Base-by-base conservation (phyloP, 2,888 invertebrate genomes). In the Cryptophagus acutangulus region DNA sequence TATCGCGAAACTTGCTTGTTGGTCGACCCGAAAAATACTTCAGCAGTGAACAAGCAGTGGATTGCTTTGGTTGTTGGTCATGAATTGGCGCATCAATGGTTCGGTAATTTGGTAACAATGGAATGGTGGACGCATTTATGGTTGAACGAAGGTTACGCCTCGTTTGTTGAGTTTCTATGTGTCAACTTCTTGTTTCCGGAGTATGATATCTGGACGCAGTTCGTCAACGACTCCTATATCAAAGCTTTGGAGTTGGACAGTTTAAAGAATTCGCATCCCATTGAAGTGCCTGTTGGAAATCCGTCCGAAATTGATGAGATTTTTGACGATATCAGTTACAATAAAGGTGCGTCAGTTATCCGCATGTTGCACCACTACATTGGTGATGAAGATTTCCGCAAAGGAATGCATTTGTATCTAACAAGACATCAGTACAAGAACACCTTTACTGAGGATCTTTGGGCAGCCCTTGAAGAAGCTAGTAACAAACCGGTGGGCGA, bases 41-140 rank as follows among this genome's bases (percentile, higher is more conserved):
- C 94, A 1, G 80, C 90, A 2, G 81, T 81, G 40, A 77, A 84
- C 36, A 83, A 87, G 54, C 90, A 92, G 63, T 84, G 82, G 71
- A 87, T 94, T 56, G 93, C 94, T 0, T 69, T 93, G 13, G 88
- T 92, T 0, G 86, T 89, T 14, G 85, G 85, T 0, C 96, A 97
- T 69, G 96, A 97, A 68, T 72, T 97, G 35, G 93, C 94, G 2
- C 96, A 96, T 69, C 93, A 95, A 67, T 97, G 97, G 96, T 97
- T 97, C 71, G 97, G 96, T 4, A 95, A 96, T 67, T 76, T 96
- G 31, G 95, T 95, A 1, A 96, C 96, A 15, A 95, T 96, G 94
- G 91, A 93, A 69, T 94, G 93, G 93, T 95, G 94, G 94, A 93
- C 92, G 1, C 89, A 95, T 71, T 72, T 91, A 18, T 96, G 95